Evolutionary conservation across 2,113 vertebrate species (phyloP).

Genomic region (Mionectes macconnelli): DNA sequence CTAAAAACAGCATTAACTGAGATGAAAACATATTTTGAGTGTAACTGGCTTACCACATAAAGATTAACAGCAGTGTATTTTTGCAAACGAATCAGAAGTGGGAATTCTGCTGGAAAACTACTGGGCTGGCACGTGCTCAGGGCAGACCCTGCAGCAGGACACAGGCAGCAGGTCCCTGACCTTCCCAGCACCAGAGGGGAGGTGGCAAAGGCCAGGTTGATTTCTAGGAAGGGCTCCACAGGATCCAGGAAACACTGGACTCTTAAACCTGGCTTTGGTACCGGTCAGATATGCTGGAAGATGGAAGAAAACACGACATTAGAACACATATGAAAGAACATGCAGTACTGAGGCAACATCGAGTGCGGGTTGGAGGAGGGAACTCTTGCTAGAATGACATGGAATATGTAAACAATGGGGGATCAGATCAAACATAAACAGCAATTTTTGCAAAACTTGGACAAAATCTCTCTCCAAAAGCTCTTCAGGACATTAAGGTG

Average conservation of each 20-base stretch:
- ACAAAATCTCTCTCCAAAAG: neutral
- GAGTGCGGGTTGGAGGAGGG: fast-evolving
- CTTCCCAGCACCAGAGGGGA: neutral
- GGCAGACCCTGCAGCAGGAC: fast-evolving
- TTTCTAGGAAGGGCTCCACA: neutral
- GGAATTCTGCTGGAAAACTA: neutral
- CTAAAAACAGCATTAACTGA: neutral
- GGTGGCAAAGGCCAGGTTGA: neutral
- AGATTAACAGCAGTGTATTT: neutral
- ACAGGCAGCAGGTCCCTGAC: neutral
- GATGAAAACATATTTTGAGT: neutral
- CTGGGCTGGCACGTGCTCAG: fast-evolving
- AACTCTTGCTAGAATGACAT: neutral
- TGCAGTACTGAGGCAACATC: neutral
- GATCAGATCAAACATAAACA: neutral
- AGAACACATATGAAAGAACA: neutral
- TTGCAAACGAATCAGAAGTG: neutral
- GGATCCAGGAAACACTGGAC: neutral
- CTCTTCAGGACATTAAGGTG: neutral
- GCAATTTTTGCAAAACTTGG: neutral
- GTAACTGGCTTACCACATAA: neutral
- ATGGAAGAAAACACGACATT: neutral
- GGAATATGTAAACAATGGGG: neutral
- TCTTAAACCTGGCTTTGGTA: neutral
- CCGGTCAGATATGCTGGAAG: neutral